Percentiles rank a stretch among this genome's conserved stretches.
Evolutionary conservation across 2,797 vertebrate genomes (phyloP).

Genomic region (Lacerta bilineata): DNA sequence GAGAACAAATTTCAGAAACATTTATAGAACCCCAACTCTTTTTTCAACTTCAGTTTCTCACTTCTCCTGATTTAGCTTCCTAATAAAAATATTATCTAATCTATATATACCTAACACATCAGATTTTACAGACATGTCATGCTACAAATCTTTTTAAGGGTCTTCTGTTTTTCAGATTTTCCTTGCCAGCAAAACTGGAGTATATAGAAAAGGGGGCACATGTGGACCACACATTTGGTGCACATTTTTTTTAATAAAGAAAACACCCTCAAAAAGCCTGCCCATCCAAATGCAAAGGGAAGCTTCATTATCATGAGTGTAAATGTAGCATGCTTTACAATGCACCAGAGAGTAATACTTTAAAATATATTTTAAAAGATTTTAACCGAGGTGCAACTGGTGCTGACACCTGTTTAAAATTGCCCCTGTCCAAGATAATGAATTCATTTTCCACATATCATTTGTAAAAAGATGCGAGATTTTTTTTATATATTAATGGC

Average conservation of each 20-base stretch:
- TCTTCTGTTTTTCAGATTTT: neutral
- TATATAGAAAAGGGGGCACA: neutral
- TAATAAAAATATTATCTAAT: no score
- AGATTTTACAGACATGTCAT: neutral
- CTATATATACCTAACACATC: no score
- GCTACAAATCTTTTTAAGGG: neutral
- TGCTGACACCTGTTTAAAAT: neutral
- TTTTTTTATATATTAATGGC: neutral
- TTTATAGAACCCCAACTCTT: no score
- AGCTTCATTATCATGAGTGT: neutral
- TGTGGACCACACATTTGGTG: neutral
- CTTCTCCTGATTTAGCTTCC: neutral
- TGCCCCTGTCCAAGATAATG: neutral
- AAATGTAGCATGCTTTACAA: neutral
- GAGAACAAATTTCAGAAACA: no score
- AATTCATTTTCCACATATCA: conserved; percentile 23
- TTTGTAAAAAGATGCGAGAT: conserved; percentile 16
- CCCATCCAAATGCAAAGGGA: neutral
- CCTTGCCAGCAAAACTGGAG: neutral
- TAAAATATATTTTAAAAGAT: neutral
- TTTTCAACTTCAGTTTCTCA: neutral
- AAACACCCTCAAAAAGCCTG: no score
- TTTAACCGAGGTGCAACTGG: neutral
- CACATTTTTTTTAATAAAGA: neutral
- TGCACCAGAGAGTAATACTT: neutral